Percentiles rank a stretch among this genome's conserved stretches.
Evolutionary conservation across 2,888 invertebrate genomes (phyloP).

Genomic region (Aporophyla lueneburgensis): DNA sequence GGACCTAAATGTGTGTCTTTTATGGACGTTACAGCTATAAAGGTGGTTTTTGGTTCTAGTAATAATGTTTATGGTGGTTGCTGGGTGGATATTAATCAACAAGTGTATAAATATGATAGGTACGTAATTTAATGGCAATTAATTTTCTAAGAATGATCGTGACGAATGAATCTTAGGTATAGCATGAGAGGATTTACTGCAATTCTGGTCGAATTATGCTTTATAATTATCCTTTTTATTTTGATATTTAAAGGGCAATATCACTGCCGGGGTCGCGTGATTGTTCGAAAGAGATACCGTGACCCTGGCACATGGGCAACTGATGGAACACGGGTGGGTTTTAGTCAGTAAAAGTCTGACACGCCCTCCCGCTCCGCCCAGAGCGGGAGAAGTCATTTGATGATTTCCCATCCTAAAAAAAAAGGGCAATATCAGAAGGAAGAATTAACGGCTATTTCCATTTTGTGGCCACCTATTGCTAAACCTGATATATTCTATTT

Average conservation of each 20-base stretch:
- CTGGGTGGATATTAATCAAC: conserved; percentile 16
- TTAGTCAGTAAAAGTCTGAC: no score
- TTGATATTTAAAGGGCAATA: neutral
- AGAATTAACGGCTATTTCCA: neutral
- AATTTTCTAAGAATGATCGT: conserved; percentile 15
- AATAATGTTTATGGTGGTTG: conserved; percentile 53
- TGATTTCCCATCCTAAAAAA: no score
- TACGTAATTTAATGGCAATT: conserved; percentile 19
- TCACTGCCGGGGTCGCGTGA: no score
- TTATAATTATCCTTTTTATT: neutral
- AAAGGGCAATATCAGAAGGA: neutral
- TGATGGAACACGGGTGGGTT: no score
- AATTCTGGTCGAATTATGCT: neutral
- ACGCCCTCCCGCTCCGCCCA: no score
- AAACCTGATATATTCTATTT: neutral
- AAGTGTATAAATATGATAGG: conserved; percentile 7
- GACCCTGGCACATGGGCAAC: no score
- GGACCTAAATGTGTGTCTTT: conserved; percentile 70
- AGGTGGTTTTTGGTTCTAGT: conserved; percentile 54
- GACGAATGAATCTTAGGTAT: neutral
- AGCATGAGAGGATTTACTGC: neutral
- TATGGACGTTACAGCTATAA: conserved; percentile 64
- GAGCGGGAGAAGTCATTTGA: no score
- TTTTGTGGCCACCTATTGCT: neutral
- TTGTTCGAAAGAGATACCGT: no score